Base-by-base conservation (phyloP, 2,113 vertebrate species). In the Ascaphus truei region DNA sequence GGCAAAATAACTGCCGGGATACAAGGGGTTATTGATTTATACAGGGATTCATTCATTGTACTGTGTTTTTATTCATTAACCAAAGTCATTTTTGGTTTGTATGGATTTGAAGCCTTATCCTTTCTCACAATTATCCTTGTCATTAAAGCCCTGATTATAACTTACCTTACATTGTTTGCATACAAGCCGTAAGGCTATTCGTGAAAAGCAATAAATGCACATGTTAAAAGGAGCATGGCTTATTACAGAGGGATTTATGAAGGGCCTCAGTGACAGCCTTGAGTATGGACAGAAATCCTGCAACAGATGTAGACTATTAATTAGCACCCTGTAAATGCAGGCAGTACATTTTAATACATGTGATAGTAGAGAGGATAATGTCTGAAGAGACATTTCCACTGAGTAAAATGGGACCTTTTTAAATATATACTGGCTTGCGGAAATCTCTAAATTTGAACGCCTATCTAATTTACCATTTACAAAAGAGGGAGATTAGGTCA, bases 401-500 rank as follows among this genome's bases (percentile, higher is more conserved):
- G 15, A 37, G n/a, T n/a, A n/a, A n/a, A n/a, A n/a, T n/a, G 56
- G 65, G 65, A 45, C 39, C 41, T 68, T 68, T 68, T 47, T 56
- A 58, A 57, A 68, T 56, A 58, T 56, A 58, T 41, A 47, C 52
- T 60, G 45, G 64, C 64, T 57, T 67, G 64, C 34, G 25, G 66
- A 60, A 69, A 69, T 33, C 64, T 67, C 64, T 69, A 69, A 50
- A 69, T 60, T 50, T 60, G 43, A 60, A 60, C 23, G 66, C 43
- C 66, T 69, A 37, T 59, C 45, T 69, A 69, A 69, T 69, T 69
- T 69, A 60, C 66, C 66, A 51, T 50, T 60, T 69, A 60, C 56
- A 69, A 69, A 60, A 59, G 66, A 69, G 66, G 55, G 60, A 69
- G 66, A 69, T 69, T 69, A 60, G 66, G 66, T 69, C 66, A 60